Evolutionary conservation across 1,140 invertebrate genomes (phyloP).

Genomic region (Rhopalosiphum padi): DNA sequence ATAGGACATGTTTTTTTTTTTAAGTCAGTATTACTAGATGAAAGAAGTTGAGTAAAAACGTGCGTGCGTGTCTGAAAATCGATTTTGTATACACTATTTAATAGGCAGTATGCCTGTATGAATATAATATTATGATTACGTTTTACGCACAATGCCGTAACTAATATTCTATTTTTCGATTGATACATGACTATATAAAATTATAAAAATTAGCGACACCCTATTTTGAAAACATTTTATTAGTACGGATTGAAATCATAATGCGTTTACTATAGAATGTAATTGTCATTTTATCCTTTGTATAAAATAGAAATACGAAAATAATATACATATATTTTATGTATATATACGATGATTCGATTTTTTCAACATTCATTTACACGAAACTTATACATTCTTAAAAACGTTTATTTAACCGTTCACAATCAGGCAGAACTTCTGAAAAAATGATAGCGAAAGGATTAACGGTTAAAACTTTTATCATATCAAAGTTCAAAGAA

Average conservation of each 20-base stretch:
- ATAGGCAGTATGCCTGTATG: background rate
- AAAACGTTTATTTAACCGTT: background rate
- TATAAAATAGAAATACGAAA: background rate
- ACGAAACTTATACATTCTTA: background rate
- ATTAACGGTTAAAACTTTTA: background rate
- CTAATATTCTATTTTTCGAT: background rate
- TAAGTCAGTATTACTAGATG: background rate
- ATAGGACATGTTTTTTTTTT: background rate
- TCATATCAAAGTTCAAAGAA: background rate
- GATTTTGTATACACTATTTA: slow-evolving; percentile 5
- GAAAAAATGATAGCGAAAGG: background rate
- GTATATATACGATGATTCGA: background rate
- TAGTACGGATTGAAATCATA: background rate
- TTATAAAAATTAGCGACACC: background rate
- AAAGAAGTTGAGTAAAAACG: background rate
- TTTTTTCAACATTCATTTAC: background rate
- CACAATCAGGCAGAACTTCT: background rate
- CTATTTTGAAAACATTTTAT: background rate
- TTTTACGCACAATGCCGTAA: background rate
- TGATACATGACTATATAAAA: background rate
- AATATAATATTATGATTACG: background rate
- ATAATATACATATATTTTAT: background rate
- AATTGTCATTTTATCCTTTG: background rate
- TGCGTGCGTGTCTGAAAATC: background rate
- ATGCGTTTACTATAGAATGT: background rate